Conservation (phyloP, 2,888 invertebrate genomes). For the Hirtodrosophila trivittata region DNA sequence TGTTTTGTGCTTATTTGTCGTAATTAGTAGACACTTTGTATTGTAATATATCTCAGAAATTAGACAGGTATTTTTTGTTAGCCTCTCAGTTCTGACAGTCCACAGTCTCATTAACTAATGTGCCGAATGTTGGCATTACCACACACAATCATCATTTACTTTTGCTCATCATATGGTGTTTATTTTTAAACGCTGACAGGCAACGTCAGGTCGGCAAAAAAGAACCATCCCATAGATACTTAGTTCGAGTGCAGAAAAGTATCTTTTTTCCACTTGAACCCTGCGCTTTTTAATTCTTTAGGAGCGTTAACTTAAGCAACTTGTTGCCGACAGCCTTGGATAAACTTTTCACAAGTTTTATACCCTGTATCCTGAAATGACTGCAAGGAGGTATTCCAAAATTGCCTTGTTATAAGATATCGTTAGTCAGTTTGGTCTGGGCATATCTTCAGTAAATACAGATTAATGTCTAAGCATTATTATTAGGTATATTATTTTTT, state of each 20-base stretch:
- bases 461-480: too few species aligned
- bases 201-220: conserved; percentile 15
- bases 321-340: conserved; percentile 38
- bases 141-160: conserved; percentile 35
- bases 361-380: too few species aligned
- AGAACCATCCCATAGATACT: conserved; percentile 27
- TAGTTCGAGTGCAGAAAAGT: conserved; percentile 34
- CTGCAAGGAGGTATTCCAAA: too few species aligned
- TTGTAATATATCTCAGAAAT: conserved; percentile 1
- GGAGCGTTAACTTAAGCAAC: conserved; percentile 23
- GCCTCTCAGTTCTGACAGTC: conserved; percentile 14
- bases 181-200: conserved; percentile 64
- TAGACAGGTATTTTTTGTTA: not conserved
- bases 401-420: too few species aligned
- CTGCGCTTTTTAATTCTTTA: conserved; percentile 16
- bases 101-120: conserved; percentile 40
- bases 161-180: conserved; percentile 38
- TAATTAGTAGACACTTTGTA: not conserved
- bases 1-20: not conserved
- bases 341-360: conserved; percentile 16
- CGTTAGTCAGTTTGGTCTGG: too few species aligned
- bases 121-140: conserved; percentile 39
- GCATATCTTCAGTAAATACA: too few species aligned
- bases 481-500: too few species aligned
- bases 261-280: conserved; percentile 20